Percentiles rank a stretch among this genome's conserved stretches.
Evolutionary conservation across 2,888 invertebrate species (phyloP).

Genomic region (Andrena trimmerana): DNA sequence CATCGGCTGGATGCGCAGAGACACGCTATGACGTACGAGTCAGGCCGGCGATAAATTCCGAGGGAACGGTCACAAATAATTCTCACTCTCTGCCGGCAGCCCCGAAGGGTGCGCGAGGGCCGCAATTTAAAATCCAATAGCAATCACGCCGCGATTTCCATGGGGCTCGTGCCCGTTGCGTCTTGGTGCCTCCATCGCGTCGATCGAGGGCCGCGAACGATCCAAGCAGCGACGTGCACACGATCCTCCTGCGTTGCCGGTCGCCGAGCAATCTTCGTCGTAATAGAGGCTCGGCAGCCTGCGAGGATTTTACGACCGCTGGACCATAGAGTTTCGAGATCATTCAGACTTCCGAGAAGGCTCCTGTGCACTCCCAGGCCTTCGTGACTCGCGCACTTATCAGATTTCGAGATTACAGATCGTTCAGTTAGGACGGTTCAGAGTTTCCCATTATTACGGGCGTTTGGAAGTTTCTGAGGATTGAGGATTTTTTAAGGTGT

Average conservation of each 20-base stretch:
- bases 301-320: constrained; percentile 16
- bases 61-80: constrained; percentile 59
- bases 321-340: neutral
- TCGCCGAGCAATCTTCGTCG: constrained; percentile 12
- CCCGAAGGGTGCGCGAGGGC: constrained; percentile 25
- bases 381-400: neutral
- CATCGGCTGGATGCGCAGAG: neutral
- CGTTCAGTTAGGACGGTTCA: too few relatives aligned
- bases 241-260: neutral
- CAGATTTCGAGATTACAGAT: neutral
- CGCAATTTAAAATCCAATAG: constrained; percentile 64
- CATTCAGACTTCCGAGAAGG: neutral
- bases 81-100: constrained; percentile 32
- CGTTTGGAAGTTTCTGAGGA: too few relatives aligned
- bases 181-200: constrained; percentile 12
- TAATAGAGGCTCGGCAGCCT: neutral
- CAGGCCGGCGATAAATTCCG: constrained; percentile 57
- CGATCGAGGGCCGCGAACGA: constrained; percentile 26
- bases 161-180: constrained; percentile 12
- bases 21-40: constrained; percentile 47
- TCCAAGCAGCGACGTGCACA: neutral
- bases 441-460: too few relatives aligned
- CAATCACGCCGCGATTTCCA: constrained; percentile 44
- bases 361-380: neutral
- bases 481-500: too few relatives aligned